Base-by-base conservation (phyloP, 2,113 vertebrate genomes). In the Asarcornis scutulata region DNA sequence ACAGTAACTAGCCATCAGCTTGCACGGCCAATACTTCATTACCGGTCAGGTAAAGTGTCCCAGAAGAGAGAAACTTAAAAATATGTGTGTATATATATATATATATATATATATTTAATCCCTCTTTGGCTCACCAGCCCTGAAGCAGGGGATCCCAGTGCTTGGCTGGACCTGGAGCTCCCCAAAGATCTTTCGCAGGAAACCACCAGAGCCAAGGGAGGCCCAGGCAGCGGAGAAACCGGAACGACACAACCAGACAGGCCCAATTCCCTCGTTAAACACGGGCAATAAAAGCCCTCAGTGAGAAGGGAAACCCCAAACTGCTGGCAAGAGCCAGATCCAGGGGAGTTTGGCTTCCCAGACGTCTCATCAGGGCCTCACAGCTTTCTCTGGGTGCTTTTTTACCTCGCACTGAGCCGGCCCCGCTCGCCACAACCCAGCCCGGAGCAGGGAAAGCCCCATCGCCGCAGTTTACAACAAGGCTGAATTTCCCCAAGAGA, bases 401-500 rank as follows among this genome's bases (percentile, higher is more conserved):
- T 58, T 60, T 68, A 48, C 27, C 79, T 46, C 8, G 4, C 4
- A 44, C 72, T 8, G 6, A 78, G 83, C 4, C 1, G 9, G 52
- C 71, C 59, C 71, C 17, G 26, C 46, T 89, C 1, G 0, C 76
- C 22, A 44, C 79, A 76, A 93, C 22, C 83, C 23, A 7, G 67
- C 83, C 88, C 23, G 13, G 50, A 93, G 59, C 83, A 81, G 59
- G 85, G 75, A 58, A 77, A 84, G 16, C 13, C 1, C 17, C 63
- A 79, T 58, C 94, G 59, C 67, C 53, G 59, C 79, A 83, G 88
- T 76, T 93, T 40, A 90, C 50, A 10, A 95, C 50, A 34, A 1
- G 1, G 69, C 90, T 93, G 85, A 79, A 93, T 94, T 94, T 94
- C 63, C 72, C 85, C 90, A 73, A 60, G 88, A 95, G 82, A 80